Conservation (phyloP, 23 tunicate genomes). For the Trididemnum miniatum region DNA sequence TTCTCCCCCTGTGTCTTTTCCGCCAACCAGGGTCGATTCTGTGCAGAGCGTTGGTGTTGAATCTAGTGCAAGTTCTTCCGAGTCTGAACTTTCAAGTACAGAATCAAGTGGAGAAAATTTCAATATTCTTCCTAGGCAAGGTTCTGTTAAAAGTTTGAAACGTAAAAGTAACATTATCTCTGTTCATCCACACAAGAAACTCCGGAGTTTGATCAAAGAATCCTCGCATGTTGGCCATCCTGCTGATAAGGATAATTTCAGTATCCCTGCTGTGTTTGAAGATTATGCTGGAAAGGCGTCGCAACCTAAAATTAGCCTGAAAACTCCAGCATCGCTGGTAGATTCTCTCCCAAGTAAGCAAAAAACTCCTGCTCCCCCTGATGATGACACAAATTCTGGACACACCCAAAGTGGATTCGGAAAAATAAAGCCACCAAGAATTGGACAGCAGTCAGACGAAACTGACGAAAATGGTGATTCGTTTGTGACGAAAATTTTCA, state of each 20-base stretch:
- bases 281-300: background rate
- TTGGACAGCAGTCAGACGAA: background rate
- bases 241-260: background rate
- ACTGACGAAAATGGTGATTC: constrained; percentile 6
- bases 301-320: no score
- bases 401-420: constrained; percentile 43
- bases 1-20: background rate
- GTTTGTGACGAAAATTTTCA: constrained; percentile 39
- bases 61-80: background rate
- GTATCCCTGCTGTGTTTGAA: background rate
- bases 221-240: background rate
- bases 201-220: background rate
- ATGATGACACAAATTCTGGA: background rate
- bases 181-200: background rate
- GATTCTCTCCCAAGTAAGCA: background rate
- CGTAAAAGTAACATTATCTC: background rate
- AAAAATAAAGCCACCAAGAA: constrained; percentile 19
- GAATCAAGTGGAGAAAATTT: constrained; percentile 13
- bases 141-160: constrained; percentile 3
- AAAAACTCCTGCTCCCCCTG: background rate
- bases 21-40: background rate
- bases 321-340: background rate
- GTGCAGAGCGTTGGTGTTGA: background rate
- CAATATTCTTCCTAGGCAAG: constrained; percentile 30
- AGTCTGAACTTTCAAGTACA: constrained; percentile 67